A percentile compares a stretch with the other conserved stretches of the same genome.
Evolutionary conservation across 2,888 invertebrate species (phyloP).

Genomic region (Myopa tessellatipennis): DNA sequence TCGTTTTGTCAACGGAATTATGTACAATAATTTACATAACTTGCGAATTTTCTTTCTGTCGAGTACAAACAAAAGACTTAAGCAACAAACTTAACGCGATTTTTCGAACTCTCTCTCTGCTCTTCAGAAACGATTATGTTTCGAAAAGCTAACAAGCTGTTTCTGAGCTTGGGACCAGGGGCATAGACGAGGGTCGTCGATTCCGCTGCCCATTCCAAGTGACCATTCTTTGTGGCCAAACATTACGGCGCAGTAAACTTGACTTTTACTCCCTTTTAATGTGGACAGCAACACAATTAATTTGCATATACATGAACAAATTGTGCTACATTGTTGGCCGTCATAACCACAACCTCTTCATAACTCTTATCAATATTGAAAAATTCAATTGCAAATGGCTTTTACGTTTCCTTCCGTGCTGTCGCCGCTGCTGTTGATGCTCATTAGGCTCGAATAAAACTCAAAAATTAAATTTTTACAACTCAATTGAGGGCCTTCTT

Average conservation of each 20-base stretch:
- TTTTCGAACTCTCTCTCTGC: neutral
- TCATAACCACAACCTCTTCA: neutral
- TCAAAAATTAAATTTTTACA: conserved; percentile 27
- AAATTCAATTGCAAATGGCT: conserved; percentile 6
- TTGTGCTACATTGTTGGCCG: neutral
- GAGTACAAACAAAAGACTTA: conserved; percentile 6
- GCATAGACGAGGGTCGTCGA: too few species aligned
- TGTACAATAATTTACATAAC: neutral
- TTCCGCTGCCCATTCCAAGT: too few species aligned
- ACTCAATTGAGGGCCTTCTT: conserved; percentile 26
- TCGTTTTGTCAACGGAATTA: neutral
- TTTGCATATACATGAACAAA: neutral
- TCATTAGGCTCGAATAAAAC: conserved; percentile 10
- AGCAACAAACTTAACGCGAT: conserved; percentile 20
- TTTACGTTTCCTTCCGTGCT: neutral
- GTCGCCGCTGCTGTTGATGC: neutral
- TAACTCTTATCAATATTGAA: neutral
- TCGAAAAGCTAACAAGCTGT: too few species aligned
- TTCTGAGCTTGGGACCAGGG: too few species aligned
- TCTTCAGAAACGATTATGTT: too few species aligned
- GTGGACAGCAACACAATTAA: neutral
- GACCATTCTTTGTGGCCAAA: too few species aligned
- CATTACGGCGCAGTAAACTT: neutral
- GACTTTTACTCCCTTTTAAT: neutral
- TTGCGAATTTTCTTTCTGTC: neutral